Evolutionary conservation across 1,140 invertebrate genomes (phyloP).

Genomic region (Drosophila sproati): DNA sequence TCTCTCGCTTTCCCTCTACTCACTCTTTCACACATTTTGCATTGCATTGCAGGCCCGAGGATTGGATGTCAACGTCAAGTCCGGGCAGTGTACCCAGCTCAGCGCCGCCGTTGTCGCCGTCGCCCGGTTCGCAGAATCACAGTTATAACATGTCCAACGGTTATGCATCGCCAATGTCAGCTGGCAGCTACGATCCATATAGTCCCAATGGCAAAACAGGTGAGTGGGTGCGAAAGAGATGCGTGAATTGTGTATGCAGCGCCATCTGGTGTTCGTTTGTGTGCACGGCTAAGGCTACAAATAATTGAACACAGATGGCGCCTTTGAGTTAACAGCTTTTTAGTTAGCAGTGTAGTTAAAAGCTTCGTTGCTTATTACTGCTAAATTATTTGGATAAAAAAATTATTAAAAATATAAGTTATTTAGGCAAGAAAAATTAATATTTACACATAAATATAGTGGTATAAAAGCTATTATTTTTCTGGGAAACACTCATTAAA

Average conservation of each 20-base stretch:
- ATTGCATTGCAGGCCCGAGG: conserved; percentile 84
- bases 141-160: conserved; percentile 89
- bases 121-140: conserved; percentile 86
- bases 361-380: too few relatives aligned
- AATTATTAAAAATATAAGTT: too few relatives aligned
- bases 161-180: conserved; percentile 92
- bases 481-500: too few relatives aligned
- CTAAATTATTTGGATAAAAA: too few relatives aligned
- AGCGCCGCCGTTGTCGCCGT: conserved; percentile 87
- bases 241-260: conserved; percentile 1
- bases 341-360: not conserved
- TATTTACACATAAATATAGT: too few relatives aligned
- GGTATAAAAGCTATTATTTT: too few relatives aligned
- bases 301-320: conserved; percentile 28
- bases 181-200: conserved; percentile 93
- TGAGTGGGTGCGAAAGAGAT: conserved; percentile 86
- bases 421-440: too few relatives aligned
- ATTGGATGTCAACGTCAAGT: conserved; percentile 88
- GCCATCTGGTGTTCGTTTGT: conserved; percentile 35
- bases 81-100: conserved; percentile 86
- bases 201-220: conserved; percentile 94
- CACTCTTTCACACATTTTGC: not conserved
- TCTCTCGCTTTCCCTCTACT: not conserved
- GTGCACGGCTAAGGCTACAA: not conserved
- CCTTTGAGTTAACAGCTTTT: not conserved